Evolutionary conservation across 2,888 invertebrate genomes (phyloP).

Genomic region (Drepanosiphum platanoidis): DNA sequence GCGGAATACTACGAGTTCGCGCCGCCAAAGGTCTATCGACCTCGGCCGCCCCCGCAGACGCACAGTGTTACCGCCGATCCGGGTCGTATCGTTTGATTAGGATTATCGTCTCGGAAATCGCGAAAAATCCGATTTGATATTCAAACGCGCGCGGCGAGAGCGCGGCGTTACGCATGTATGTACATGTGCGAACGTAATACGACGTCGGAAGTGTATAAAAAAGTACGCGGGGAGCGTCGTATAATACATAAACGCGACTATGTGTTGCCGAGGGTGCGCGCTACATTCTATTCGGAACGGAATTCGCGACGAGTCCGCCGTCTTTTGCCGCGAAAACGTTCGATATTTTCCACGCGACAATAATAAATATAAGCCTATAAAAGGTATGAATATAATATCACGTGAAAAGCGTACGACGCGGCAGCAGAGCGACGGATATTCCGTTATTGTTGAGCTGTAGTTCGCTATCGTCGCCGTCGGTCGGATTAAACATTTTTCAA

Average conservation of each 20-base stretch:
- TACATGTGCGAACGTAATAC: neutral
- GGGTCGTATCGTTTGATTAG: neutral
- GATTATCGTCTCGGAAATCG: constrained; percentile 12
- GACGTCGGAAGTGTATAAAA: neutral
- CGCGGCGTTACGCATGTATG: constrained; percentile 4
- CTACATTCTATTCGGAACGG: no score
- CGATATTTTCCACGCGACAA: no score
- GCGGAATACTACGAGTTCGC: neutral
- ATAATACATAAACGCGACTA: neutral
- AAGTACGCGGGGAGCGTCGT: neutral
- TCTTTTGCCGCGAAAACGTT: no score
- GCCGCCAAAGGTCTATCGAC: neutral
- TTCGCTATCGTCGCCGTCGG: no score
- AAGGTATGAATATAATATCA: no score
- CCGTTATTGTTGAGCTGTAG: no score
- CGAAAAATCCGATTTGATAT: constrained; percentile 30
- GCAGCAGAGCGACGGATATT: no score
- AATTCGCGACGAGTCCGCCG: no score
- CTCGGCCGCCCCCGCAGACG: neutral
- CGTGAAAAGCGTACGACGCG: no score
- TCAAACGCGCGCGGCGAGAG: constrained; percentile 17
- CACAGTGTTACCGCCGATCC: neutral
- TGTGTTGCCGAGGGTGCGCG: no score
- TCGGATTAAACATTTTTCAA: no score
- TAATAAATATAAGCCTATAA: no score